Percentiles rank a stretch among this genome's conserved stretches.
phyloP scores from a whole-genome alignment of 2,797 vertebrate genomes.

The Zalophus californianus region DNA sequence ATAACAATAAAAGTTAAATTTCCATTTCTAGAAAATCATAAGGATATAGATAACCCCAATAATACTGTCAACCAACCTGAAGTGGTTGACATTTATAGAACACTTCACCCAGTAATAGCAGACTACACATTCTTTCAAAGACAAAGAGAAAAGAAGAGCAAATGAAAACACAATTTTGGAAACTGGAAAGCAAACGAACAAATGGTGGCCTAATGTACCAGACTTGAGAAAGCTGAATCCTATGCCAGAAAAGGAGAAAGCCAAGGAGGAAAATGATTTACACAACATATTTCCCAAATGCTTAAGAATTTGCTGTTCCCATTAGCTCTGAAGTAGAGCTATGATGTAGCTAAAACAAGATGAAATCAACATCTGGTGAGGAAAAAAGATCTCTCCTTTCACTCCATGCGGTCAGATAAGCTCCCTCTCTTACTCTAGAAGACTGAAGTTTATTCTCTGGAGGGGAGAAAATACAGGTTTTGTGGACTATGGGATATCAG shows the following conservation, averaged over 20 bases:
- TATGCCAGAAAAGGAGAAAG: neutral
- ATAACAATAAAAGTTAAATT: conserved; percentile 49
- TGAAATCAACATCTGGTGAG: neutral
- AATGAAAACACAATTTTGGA: conserved; percentile 36
- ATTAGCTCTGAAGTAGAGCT: neutral
- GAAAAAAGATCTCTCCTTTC: neutral
- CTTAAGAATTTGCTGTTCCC: neutral
- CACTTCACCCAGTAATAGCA: neutral
- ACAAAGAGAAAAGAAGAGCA: conserved; percentile 18
- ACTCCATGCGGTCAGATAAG: neutral
- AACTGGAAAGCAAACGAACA: conserved; percentile 35
- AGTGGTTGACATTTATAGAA: neutral
- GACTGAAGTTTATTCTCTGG: neutral
- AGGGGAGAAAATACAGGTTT: conserved; percentile 30
- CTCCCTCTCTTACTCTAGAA: neutral
- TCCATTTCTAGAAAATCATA: conserved; percentile 33
- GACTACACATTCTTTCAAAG: neutral
- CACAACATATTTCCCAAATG: neutral
- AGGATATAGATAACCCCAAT: neutral
- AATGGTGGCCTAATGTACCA: neutral
- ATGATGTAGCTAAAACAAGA: neutral
- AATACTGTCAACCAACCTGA: conserved; percentile 32
- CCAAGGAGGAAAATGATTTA: conserved; percentile 24
- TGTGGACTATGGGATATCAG: neutral
- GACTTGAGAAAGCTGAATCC: neutral